A percentile compares a stretch with the other conserved stretches of the same genome.
phyloP scores from a whole-genome alignment of 2,113 vertebrate genomes.

The Dipodomys merriami region DNA sequence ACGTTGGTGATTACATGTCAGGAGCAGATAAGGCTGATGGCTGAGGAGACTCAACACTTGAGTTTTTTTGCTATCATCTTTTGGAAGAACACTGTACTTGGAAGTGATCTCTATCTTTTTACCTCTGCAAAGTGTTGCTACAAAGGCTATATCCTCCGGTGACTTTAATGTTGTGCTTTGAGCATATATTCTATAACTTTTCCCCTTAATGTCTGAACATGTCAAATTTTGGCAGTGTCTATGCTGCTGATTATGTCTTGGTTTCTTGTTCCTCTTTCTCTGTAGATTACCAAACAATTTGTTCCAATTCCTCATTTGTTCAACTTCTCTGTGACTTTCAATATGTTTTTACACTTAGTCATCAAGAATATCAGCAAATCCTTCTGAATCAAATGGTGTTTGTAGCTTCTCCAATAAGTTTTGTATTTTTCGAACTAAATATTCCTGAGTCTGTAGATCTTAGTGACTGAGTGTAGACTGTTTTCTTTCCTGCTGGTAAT shows the following conservation, averaged over 20 bases:
- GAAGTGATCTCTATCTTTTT: background rate
- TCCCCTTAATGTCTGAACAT: background rate
- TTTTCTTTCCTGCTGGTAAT: background rate
- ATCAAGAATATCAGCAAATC: background rate
- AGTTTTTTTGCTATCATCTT: background rate
- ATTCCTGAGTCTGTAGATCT: background rate
- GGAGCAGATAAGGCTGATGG: background rate
- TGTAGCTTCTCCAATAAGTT: background rate
- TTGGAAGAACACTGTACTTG: background rate
- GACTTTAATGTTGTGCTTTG: background rate
- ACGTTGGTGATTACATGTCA: background rate
- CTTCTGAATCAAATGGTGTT: background rate
- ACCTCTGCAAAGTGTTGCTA: background rate
- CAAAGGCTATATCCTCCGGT: background rate
- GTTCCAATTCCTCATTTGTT: conserved; percentile 29
- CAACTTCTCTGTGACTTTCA: background rate
- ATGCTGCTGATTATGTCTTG: background rate
- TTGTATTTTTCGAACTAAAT: background rate
- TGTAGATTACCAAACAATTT: background rate
- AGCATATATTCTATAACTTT: background rate
- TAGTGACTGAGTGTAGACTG: background rate
- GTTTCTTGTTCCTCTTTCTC: conserved; percentile 15
- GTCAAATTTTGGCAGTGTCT: background rate
- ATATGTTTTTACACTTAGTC: background rate
- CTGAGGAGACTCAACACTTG: background rate